Conservation (phyloP, 2,797 vertebrate genomes). For the Acropternis orthonyx region DNA sequence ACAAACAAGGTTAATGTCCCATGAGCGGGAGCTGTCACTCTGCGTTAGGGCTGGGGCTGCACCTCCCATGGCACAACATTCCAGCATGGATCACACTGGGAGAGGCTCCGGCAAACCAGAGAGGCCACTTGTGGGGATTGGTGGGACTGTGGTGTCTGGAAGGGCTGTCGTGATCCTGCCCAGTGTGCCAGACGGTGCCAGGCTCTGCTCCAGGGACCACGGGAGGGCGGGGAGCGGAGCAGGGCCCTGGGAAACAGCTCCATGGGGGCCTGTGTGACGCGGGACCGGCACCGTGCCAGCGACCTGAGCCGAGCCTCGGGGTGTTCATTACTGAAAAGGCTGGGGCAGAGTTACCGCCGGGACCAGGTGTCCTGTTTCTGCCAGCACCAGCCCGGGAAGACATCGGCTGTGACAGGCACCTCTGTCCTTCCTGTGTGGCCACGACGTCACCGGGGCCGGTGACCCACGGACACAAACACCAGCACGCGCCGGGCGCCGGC, state of each 20-base stretch:
- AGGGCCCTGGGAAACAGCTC: fast-evolving
- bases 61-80: not conserved
- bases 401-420: not conserved
- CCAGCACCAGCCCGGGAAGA: not conserved
- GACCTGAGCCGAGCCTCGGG: not conserved
- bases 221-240: fast-evolving
- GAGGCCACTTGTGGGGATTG: fast-evolving
- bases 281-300: not conserved
- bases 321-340: slow-evolving; percentile 4
- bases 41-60: not conserved
- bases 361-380: slow-evolving; percentile 13
- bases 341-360: slow-evolving; percentile 28
- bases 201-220: fast-evolving
- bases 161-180: fast-evolving
- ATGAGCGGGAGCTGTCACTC: not conserved
- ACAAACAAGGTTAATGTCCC: slow-evolving; percentile 11
- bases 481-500: not conserved
- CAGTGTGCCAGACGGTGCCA: fast-evolving
- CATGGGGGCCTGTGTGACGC: not conserved
- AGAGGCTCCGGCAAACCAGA: not conserved
- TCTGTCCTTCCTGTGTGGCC: not conserved
- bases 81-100: fast-evolving
- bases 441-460: not conserved
- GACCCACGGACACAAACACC: not conserved
- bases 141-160: fast-evolving